Percentiles rank a stretch among this genome's conserved stretches.
Conservation (phyloP, 2,797 vertebrate genomes). For the Apodemus agrarius region DNA sequence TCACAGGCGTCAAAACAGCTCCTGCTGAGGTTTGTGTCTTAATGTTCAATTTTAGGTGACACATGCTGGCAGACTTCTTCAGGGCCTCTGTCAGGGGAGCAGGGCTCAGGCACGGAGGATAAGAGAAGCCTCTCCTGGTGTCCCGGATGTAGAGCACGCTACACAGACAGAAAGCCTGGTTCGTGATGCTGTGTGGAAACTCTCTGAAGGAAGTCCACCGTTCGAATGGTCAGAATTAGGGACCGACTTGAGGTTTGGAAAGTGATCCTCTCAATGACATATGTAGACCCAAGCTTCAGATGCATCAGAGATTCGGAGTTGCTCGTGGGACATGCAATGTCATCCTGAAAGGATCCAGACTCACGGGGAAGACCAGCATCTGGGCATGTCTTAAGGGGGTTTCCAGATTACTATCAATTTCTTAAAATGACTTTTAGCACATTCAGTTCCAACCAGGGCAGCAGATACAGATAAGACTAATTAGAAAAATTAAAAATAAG, state of each 20-base stretch:
- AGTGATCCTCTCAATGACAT: not conserved
- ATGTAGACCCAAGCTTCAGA: not conserved
- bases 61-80: not conserved
- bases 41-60: not conserved
- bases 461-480: not conserved
- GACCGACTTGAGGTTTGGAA: not conserved
- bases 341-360: not conserved
- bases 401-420: not conserved
- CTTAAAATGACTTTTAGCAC: not conserved
- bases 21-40: not conserved
- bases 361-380: not conserved
- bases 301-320: not conserved
- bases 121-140: not conserved
- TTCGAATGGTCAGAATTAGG: not conserved
- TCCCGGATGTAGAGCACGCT: too few species aligned
- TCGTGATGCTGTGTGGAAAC: not conserved
- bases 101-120: not conserved
- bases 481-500: slow-evolving; percentile 3
- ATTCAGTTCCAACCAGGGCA: not conserved
- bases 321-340: not conserved
- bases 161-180: not conserved
- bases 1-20: not conserved
- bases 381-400: not conserved
- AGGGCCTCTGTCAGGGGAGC: too few species aligned
- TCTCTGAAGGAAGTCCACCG: not conserved